Evolutionary conservation across 2,888 invertebrate species (phyloP), one percentile per base, ranked within the genome.

Genomic region (Venusia cambrica): DNA sequence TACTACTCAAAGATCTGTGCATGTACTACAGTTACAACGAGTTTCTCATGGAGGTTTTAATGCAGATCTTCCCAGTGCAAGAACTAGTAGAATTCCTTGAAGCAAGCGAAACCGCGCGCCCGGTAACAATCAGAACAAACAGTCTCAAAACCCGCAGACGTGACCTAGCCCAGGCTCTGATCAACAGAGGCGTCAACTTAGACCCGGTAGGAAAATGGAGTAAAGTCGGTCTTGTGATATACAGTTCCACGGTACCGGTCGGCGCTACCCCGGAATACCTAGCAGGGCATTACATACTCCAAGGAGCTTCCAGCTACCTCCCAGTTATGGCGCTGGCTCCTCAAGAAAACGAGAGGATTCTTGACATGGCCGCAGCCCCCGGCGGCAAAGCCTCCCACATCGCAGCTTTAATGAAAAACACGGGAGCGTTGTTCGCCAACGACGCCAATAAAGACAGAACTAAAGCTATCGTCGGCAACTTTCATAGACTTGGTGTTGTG

Each of bases 171-270:
- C 97, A 97, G 62, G 94, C 97, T 5, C 87, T 99, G 19, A 99
- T 99, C 33, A 96, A 96, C 64, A 90, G 99, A 61, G 99, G 99
- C 9, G 97, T 99, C 0, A 99, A 99, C 88, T 89, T 99, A 46
- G 99, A 99, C 84, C 98, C 99, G 0, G 91, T 99, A 35, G 99
- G 98, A 2, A 97, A 98, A 74, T 99, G 99, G 99, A 97, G 97
- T 25, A 99, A 98, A 88, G 96, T 98, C 8, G 99, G 99, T 5
- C 88, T 99, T 14, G 97, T 99, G 1, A 91, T 99, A 4, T 99
- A 97, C 73, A 97, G 95, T 51, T 94, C 98, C 0, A 96, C 97
- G 63, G 98, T 99, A 0, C 98, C 99, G 0, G 88, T 99, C 56
- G 99, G 98, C 45, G 99, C 99, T 1, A 99, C 99, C 0, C 99